phyloP scores from a whole-genome alignment of 2,113 vertebrate species.

The Upupa epops region DNA sequence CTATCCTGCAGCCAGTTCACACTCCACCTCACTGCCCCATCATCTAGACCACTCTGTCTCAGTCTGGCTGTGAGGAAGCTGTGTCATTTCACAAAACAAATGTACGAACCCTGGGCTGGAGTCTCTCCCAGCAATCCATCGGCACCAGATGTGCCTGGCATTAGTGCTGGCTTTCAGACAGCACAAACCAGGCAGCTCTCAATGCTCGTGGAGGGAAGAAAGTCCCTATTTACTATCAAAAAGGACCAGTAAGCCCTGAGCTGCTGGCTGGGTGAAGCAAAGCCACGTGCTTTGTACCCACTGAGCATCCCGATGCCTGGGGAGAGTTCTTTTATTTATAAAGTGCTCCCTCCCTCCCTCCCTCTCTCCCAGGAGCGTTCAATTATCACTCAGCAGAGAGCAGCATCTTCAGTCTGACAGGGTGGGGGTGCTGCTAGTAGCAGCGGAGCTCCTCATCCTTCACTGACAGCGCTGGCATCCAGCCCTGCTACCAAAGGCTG shows the following conservation, averaged over 20 bases:
- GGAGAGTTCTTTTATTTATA: neutral
- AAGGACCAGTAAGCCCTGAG: neutral
- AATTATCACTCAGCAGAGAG: neutral
- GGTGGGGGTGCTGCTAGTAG: neutral
- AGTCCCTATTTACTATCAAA: neutral
- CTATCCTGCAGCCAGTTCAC: too few relatives aligned
- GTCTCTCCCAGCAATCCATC: neutral
- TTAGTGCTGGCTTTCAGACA: neutral
- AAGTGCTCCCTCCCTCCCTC: neutral
- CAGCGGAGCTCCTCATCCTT: too few relatives aligned
- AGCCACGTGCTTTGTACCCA: neutral
- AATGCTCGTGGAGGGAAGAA: rapidly evolving
- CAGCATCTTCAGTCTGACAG: too few relatives aligned
- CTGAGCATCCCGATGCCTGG: rapidly evolving
- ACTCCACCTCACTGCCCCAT: too few relatives aligned
- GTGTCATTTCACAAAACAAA: too few relatives aligned
- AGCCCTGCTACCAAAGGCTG: neutral
- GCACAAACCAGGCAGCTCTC: neutral
- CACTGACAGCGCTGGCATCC: neutral
- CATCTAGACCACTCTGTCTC: too few relatives aligned
- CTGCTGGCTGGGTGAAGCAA: neutral
- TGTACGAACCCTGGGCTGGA: neutral
- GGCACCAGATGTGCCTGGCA: neutral
- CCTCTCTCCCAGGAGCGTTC: neutral
- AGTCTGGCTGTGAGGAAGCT: too few relatives aligned